Percentiles rank a stretch among this genome's conserved stretches.
Conservation (phyloP, 2,888 invertebrate species). For the Xestoiulus laeticollis region DNA sequence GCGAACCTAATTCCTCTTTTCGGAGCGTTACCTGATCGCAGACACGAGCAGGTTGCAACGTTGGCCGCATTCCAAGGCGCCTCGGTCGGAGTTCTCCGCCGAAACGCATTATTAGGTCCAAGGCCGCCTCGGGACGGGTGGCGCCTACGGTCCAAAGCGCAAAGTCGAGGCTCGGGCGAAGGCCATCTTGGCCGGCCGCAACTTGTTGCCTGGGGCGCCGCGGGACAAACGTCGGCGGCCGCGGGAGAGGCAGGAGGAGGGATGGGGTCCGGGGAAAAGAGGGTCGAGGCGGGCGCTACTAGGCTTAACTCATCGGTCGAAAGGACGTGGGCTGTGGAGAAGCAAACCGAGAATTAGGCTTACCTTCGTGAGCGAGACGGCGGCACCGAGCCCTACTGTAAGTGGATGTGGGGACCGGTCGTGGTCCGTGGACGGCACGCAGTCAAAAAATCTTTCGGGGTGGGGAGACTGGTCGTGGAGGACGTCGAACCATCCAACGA, state of each 20-base stretch:
- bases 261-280: neutral
- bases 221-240: neutral
- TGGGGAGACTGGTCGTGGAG: no score
- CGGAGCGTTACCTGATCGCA: neutral
- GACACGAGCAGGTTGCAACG: neutral
- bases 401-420: no score
- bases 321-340: no score
- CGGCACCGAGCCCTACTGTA: no score
- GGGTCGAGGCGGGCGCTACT: no score
- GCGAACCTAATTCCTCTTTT: no score
- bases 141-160: neutral
- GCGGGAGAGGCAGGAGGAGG: neutral
- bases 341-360: no score
- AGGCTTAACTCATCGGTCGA: no score
- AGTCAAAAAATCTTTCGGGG: no score
- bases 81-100: neutral
- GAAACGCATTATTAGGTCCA: neutral
- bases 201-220: neutral
- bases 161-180: neutral
- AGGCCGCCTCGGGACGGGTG: conserved; percentile 12
- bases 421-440: no score
- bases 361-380: no score
- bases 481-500: no score
- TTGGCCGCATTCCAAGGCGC: neutral
- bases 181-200: neutral